Base-by-base conservation (phyloP, 2,797 vertebrate species). In the Ceyx erithaca region DNA sequence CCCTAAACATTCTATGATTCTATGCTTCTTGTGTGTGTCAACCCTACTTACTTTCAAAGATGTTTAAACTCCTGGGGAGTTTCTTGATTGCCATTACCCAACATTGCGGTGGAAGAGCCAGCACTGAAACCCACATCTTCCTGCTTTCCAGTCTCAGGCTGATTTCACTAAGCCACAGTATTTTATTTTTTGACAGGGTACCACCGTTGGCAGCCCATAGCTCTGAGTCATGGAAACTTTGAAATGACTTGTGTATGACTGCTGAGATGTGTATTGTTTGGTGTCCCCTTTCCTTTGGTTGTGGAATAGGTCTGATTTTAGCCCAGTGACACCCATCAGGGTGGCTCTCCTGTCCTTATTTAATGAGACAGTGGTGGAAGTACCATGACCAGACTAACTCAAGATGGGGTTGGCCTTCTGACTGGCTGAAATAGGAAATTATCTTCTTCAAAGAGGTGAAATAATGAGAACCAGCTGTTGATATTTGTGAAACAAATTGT, bases 361-460 rank as follows among this genome's bases (percentile, higher is more conserved):
- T 33, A 13, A 59, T 11, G 69, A 30, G 45, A 3, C 11, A 2
- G 28, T 4, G 54, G 4, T 67, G 70, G 33, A 33, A 33, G 26
- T 69, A 6, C 3, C 67, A 40, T 37, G 57, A 58, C 37, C 46
- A 61, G 41, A 31, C 19, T 43, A 81, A 71, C 63, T 77, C 57
- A 37, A 7, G 79, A 45, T 16, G 31, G n/a, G 10, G 1, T 6
- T 83, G 54, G 45, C 69, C 41, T 68, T 58, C 72, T 66, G 61
- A 70, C 22, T 69, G 45, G 45, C 57, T 77, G 76, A 71, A 61
- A 76, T 12, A 33, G 33, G 71, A 64, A 84, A 71, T 48, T 41
- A 26, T 89, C 71, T 55, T 59, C 78, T 94, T 92, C 71, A 85
- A 82, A 92, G 92, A 67, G 54, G 22, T 11, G 46, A 68, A 90